Evolutionary conservation across 2,797 vertebrate genomes (phyloP).

Genomic region (Tapera naevia): DNA sequence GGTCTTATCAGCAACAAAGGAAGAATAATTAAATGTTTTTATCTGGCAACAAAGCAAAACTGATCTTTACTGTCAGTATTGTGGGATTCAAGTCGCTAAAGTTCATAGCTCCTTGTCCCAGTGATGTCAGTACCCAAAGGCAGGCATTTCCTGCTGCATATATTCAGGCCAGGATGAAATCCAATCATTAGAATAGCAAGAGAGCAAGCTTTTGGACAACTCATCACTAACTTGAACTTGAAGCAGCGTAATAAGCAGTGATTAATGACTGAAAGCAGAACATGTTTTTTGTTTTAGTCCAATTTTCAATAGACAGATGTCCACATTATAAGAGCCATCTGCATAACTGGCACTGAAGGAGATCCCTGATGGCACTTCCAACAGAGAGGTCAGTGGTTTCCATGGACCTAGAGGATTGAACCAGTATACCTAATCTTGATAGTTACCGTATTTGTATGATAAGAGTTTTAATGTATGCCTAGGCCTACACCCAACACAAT

Average conservation of each 20-base stretch:
- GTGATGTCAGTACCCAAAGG: background rate
- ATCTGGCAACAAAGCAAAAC: background rate
- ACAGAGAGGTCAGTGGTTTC: background rate
- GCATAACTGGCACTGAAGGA: background rate
- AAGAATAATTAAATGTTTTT: background rate
- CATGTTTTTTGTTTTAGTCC: background rate
- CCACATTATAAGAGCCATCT: background rate
- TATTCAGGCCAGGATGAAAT: background rate
- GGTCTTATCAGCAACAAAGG: background rate
- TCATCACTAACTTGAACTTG: background rate
- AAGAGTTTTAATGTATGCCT: background rate
- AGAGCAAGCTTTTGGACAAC: background rate
- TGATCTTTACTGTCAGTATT: background rate
- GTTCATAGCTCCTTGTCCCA: background rate
- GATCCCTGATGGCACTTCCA: background rate
- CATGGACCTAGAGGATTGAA: background rate
- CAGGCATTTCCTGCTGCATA: rapidly evolving
- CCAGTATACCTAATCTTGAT: background rate
- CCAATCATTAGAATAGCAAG: background rate
- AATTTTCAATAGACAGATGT: background rate
- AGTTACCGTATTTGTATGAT: background rate
- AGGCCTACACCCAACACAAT: background rate
- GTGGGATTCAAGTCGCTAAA: background rate
- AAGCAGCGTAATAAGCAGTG: background rate
- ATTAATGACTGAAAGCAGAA: background rate